Evolutionary conservation across 1,140 invertebrate genomes (phyloP), one percentile per base, ranked within the genome.

Genomic region (Uloborus diversus): DNA sequence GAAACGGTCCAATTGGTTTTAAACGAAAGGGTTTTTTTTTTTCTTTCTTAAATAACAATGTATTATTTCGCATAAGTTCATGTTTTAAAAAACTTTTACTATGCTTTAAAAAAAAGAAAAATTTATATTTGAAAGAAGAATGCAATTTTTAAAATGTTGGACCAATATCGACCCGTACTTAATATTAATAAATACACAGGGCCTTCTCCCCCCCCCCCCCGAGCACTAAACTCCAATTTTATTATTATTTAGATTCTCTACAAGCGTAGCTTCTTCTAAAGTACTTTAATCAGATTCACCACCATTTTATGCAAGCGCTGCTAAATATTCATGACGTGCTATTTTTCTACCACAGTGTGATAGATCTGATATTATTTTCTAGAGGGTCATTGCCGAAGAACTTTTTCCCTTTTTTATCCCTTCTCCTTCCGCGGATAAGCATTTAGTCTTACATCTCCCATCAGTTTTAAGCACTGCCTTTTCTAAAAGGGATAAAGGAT

Each of bases 141-240:
- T n/a, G n/a, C n/a, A n/a, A n/a, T n/a, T n/a, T n/a, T n/a, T n/a
- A n/a, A n/a, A n/a, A n/a, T n/a, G n/a, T n/a, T n/a, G n/a, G n/a
- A 30, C 35, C 61, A 14, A 37, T 42, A 68, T 68, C 32, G 64
- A 68, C 51, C 64, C 17, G 37, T 47, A 68, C 27, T 68, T 68
- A 68, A 68, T 68, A 37, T 35, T 42, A 64, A 68, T 49, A 37
- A 68, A 68, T n/a, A 59, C 1, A 28, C 37, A 49, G 23, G 51
- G 51, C 42, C n/a, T n/a, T n/a, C n/a, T n/a, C n/a, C n/a, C n/a
- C n/a, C n/a, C n/a, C n/a, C n/a, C n/a, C n/a, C n/a, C n/a, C n/a
- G n/a, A n/a, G 64, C n/a, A 68, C 64, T 68, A 69, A 69, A 56
- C 49, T 69, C 66, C 66, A 69, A 69, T 69, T 69, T 69, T 69